phyloP scores from a whole-genome alignment of 2,888 invertebrate species.

The Spodoptera littoralis region DNA sequence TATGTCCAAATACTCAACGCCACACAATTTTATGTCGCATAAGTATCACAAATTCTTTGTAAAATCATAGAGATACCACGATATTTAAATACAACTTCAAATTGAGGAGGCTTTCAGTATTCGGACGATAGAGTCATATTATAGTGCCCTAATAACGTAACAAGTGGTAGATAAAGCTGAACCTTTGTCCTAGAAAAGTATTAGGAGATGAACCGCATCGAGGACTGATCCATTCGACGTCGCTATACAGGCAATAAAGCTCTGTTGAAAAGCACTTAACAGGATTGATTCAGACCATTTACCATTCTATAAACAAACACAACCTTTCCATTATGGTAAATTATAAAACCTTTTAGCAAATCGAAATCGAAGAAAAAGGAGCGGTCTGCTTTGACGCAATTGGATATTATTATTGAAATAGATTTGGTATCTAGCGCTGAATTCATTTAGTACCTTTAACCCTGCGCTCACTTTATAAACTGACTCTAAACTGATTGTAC shows the following conservation, averaged over 20 bases:
- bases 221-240: slow-evolving; percentile 74
- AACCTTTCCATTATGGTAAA: slow-evolving; percentile 87
- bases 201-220: slow-evolving; percentile 52
- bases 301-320: slow-evolving; percentile 88
- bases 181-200: slow-evolving; percentile 47
- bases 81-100: too few relatives aligned
- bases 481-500: too few relatives aligned
- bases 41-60: too few relatives aligned
- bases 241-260: slow-evolving; percentile 86
- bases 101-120: too few relatives aligned
- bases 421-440: slow-evolving; percentile 47
- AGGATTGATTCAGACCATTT: slow-evolving; percentile 88
- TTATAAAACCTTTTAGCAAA: slow-evolving; percentile 86
- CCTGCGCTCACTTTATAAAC: not conserved
- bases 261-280: slow-evolving; percentile 88
- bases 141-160: slow-evolving; percentile 1
- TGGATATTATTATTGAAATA: slow-evolving; percentile 61
- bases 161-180: slow-evolving; percentile 16
- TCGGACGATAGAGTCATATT: too few relatives aligned
- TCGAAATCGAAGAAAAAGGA: slow-evolving; percentile 73
- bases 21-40: too few relatives aligned
- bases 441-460: slow-evolving; percentile 12
- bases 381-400: slow-evolving; percentile 65
- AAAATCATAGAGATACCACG: too few relatives aligned
- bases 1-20: too few relatives aligned